Conservation (phyloP, 2,113 vertebrate species). For the Lagopus leucura region DNA sequence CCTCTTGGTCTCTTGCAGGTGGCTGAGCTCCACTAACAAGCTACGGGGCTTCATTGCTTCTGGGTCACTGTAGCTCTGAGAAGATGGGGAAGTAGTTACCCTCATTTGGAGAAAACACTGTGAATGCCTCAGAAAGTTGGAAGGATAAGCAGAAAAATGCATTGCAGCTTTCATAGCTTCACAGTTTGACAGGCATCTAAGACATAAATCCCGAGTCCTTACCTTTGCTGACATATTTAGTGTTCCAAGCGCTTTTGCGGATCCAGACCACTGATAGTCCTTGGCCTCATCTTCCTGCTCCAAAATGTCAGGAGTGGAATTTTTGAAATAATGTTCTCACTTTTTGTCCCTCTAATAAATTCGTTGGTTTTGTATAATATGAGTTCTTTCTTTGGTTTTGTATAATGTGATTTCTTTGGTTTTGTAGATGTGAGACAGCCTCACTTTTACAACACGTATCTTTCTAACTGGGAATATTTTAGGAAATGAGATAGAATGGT, state of each 20-base stretch:
- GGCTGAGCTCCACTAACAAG: not conserved
- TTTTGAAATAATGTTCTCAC: not conserved
- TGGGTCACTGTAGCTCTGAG: not conserved
- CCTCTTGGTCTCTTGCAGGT: not conserved
- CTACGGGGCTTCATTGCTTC: accelerated
- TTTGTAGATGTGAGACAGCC: not conserved
- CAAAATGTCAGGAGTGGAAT: not conserved
- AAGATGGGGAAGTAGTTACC: not conserved
- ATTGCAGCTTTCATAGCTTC: not conserved
- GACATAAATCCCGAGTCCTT: not conserved
- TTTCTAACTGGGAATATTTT: not conserved
- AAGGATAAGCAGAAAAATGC: not conserved
- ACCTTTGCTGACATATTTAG: not conserved
- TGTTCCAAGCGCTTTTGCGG: not conserved
- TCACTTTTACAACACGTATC: not conserved
- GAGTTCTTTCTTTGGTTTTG: not conserved
- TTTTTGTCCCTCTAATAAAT: not conserved
- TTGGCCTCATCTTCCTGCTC: too few species aligned
- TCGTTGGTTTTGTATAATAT: not conserved
- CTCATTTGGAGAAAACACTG: not conserved
- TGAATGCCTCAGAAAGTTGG: not conserved
- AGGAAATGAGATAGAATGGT: not conserved
- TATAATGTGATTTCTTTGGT: not conserved
- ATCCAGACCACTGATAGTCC: too few species aligned
- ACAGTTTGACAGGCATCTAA: not conserved